These are phyloP conservation scores for Parapristionchus giblindavisi DNA, from an alignment of 2,888 invertebrate genomes.

Conservation along the genomic window DNA sequence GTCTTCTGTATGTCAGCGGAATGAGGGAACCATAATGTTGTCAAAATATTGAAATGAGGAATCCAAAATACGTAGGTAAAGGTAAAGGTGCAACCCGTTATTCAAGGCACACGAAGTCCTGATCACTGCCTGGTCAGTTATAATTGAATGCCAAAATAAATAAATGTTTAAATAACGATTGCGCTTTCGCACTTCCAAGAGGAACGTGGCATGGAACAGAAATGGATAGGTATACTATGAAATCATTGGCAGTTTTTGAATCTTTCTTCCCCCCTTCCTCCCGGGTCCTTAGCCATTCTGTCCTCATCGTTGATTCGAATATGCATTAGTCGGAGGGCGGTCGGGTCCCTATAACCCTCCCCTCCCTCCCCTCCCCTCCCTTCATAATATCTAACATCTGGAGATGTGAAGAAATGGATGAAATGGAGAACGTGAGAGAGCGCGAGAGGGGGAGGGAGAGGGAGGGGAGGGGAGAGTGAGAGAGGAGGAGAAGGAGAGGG, in stretches of 20 bases:
- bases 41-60: background rate
- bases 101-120: no score
- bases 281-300: background rate
- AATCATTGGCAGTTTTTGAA: background rate
- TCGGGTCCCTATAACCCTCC: background rate
- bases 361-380: background rate
- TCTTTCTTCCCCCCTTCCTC: background rate
- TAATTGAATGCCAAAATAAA: no score
- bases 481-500: background rate
- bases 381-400: constrained; percentile 20
- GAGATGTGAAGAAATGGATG: no score
- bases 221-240: background rate
- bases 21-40: background rate
- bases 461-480: constrained; percentile 23
- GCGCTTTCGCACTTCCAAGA: no score
- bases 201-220: no score
- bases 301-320: constrained; percentile 21
- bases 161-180: no score
- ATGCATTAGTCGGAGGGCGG: background rate
- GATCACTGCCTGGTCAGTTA: no score
- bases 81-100: no score
- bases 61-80: background rate
- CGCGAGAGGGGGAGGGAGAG: constrained; percentile 12
- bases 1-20: background rate
- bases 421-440: constrained; percentile 11